phyloP scores from a whole-genome alignment of 2,113 vertebrate genomes.

The Silurus glanis region DNA sequence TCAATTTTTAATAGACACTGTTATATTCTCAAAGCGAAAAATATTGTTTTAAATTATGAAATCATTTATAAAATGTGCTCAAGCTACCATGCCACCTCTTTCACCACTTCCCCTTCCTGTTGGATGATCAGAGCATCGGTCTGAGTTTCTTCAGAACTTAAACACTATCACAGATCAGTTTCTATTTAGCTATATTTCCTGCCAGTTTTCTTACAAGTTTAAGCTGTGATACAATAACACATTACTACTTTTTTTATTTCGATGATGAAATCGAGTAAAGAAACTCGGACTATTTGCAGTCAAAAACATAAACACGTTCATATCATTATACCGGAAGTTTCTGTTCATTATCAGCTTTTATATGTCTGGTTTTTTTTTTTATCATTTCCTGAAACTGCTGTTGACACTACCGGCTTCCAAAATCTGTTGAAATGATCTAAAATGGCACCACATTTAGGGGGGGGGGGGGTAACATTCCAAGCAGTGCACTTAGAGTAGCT shows the following conservation, averaged over 20 bases:
- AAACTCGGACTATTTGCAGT: not conserved
- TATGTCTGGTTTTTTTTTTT: not conserved
- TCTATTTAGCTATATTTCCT: conserved; percentile 28
- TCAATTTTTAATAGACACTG: not conserved
- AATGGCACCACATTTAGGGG: not conserved
- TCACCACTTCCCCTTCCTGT: conserved; percentile 40
- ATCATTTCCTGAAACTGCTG: not conserved
- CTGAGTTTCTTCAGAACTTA: not conserved
- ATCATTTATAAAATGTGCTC: not conserved
- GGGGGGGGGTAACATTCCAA: not conserved
- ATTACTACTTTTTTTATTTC: not conserved
- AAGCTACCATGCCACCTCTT: not conserved
- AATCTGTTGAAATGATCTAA: not conserved
- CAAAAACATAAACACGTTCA: not conserved
- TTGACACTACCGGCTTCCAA: not conserved
- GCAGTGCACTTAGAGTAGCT: not conserved
- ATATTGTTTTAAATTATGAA: not conserved
- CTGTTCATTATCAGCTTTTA: not conserved
- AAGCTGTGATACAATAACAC: not conserved
- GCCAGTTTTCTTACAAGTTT: not conserved
- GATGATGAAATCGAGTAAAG: not conserved
- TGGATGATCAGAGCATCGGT: not conserved
- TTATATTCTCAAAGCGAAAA: not conserved
- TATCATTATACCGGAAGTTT: not conserved
- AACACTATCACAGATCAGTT: conserved; percentile 1